These are phyloP conservation scores for Oriolus oriolus DNA, from an alignment of 2,113 vertebrate genomes.

Conservation along the genomic window DNA sequence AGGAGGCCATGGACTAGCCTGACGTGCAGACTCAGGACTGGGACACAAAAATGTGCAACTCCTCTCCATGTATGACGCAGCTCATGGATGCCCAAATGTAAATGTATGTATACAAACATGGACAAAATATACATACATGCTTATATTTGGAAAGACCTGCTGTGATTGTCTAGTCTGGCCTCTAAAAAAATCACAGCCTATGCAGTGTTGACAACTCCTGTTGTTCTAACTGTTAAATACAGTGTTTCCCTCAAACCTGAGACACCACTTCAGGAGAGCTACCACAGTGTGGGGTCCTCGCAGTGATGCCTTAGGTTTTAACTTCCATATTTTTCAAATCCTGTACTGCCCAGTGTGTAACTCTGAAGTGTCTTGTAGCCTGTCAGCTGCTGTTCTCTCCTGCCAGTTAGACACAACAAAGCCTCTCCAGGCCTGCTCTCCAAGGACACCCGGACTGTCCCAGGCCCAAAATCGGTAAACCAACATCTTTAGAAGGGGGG, in stretches of 20 bases:
- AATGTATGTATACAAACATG: accelerated
- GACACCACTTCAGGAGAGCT: not conserved
- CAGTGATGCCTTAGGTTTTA: no score
- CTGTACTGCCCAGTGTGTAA: no score
- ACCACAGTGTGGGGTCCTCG: accelerated
- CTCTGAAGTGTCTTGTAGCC: no score
- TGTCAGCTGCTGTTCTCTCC: no score
- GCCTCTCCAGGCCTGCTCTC: no score
- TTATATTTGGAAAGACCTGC: not conserved
- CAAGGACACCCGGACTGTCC: no score
- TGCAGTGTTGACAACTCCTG: not conserved
- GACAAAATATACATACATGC: not conserved
- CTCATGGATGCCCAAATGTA: not conserved
- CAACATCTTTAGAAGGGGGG: no score
- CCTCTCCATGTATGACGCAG: not conserved
- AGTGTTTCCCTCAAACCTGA: not conserved
- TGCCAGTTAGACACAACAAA: no score
- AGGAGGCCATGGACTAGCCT: not conserved
- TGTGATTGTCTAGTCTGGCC: not conserved
- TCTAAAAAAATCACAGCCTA: not conserved
- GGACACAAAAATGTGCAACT: not conserved
- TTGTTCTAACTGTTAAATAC: not conserved
- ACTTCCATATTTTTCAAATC: no score
- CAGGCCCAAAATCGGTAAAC: no score
- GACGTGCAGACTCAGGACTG: not conserved